Evolutionary conservation across 1,140 invertebrate genomes (phyloP).

Genomic region (Dolichoris vasculosae): DNA sequence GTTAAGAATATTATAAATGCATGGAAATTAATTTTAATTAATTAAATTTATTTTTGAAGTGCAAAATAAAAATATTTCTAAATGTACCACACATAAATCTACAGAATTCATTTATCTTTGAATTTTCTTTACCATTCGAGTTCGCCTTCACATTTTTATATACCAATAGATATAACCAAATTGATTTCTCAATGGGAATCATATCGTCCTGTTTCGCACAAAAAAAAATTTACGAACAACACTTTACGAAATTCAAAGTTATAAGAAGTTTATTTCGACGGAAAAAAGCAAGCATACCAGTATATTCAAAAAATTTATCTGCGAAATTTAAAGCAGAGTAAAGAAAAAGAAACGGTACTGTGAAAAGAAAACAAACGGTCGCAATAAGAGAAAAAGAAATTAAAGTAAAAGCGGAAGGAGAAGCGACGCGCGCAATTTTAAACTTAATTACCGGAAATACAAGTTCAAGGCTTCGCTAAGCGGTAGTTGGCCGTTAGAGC

Average conservation of each 20-base stretch:
- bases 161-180: not conserved
- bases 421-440: slow-evolving; percentile 43
- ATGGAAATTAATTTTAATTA: too few relatives aligned
- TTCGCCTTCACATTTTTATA: not conserved
- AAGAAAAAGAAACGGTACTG: slow-evolving; percentile 20
- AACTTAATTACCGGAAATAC: slow-evolving; percentile 48
- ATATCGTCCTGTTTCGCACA: not conserved
- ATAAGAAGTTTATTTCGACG: slow-evolving; percentile 25
- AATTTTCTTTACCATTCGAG: not conserved
- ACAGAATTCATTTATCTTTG: too few relatives aligned
- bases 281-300: slow-evolving; percentile 22
- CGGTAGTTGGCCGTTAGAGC: slow-evolving; percentile 24
- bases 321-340: slow-evolving; percentile 36
- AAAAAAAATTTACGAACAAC: not conserved
- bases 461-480: slow-evolving; percentile 48
- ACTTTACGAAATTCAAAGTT: slow-evolving; percentile 16
- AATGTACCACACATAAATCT: too few relatives aligned
- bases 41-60: too few relatives aligned
- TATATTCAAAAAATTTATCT: slow-evolving; percentile 34
- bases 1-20: too few relatives aligned
- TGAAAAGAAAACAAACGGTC: slow-evolving; percentile 15
- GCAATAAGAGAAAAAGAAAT: slow-evolving; percentile 24
- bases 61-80: too few relatives aligned
- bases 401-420: slow-evolving; percentile 20
- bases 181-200: slow-evolving; percentile 1